Percentiles rank a stretch among this genome's conserved stretches.
Conservation (phyloP, 2,888 invertebrate species). For the Melipona beecheii region DNA sequence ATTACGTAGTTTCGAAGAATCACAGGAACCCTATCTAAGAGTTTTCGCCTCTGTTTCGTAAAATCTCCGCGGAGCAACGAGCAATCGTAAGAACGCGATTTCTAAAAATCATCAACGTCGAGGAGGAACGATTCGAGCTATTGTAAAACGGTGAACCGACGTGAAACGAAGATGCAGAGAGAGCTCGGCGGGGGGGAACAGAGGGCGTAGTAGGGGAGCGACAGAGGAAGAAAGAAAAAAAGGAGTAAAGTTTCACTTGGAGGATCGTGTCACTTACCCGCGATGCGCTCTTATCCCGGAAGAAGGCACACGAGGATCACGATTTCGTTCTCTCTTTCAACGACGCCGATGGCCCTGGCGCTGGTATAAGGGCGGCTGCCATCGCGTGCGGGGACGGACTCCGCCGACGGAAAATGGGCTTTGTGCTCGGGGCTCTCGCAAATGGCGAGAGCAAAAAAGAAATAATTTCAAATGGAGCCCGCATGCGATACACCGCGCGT, state of each 20-base stretch:
- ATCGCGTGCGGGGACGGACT: conserved; percentile 31
- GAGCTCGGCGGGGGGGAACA: neutral
- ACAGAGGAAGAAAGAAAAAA: neutral
- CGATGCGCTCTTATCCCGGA: conserved; percentile 40
- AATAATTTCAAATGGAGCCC: conserved; percentile 76
- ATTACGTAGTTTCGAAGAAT: too few relatives aligned
- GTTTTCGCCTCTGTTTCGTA: too few relatives aligned
- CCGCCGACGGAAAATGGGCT: conserved; percentile 63
- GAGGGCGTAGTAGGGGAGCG: neutral
- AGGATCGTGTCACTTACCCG: conserved; percentile 44
- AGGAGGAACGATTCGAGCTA: too few relatives aligned
- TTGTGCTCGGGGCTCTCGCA: conserved; percentile 64
- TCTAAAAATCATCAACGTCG: too few relatives aligned
- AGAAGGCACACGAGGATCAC: conserved; percentile 40
- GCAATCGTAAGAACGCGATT: too few relatives aligned
- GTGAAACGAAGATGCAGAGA: too few relatives aligned
- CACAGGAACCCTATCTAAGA: too few relatives aligned
- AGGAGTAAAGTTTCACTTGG: conserved; percentile 28
- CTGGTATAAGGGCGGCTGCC: too few relatives aligned
- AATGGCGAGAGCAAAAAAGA: conserved; percentile 71
- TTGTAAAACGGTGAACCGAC: too few relatives aligned
- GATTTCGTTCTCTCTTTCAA: conserved; percentile 52
- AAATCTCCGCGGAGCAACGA: too few relatives aligned
- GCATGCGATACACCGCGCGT: conserved; percentile 67
- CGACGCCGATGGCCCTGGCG: conserved; percentile 1